Evolutionary conservation across 2,888 invertebrate species (phyloP).

Genomic region (Agriopis leucophaearia): DNA sequence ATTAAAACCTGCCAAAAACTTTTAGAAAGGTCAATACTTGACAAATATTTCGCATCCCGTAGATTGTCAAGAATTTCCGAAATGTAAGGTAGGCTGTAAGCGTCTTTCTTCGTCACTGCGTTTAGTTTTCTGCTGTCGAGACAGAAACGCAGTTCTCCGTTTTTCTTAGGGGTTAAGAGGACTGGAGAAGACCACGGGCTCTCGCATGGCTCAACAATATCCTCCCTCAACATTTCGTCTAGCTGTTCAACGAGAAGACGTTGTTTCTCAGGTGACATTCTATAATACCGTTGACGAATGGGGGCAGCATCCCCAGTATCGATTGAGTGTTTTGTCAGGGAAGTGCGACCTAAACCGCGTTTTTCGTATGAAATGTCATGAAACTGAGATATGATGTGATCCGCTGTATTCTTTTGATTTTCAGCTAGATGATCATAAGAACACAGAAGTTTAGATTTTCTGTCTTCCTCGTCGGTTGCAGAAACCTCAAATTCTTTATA

Average conservation of each 20-base stretch:
- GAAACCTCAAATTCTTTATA: neutral
- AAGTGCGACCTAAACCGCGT: conserved; percentile 43
- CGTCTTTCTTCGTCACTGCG: conserved; percentile 39
- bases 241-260: conserved; percentile 22
- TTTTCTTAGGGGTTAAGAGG: conserved; percentile 37
- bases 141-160: conserved; percentile 47
- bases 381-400: conserved; percentile 39
- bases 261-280: conserved; percentile 50
- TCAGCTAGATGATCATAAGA: neutral
- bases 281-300: conserved; percentile 47
- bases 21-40: conserved; percentile 42
- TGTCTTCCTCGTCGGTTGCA: neutral
- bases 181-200: conserved; percentile 43
- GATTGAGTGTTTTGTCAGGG: conserved; percentile 42
- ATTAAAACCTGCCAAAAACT: conserved; percentile 47
- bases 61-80: conserved; percentile 52
- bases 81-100: conserved; percentile 43
- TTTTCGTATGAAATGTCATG: conserved; percentile 18
- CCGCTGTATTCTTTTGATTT: conserved; percentile 17
- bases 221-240: no score
- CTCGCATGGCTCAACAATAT: no score
- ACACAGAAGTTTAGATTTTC: neutral
- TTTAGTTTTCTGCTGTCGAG: conserved; percentile 48
- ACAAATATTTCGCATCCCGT: conserved; percentile 45
- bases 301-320: conserved; percentile 48